Evolutionary conservation across 1,140 invertebrate genomes (phyloP), one percentile per base, ranked within the genome.

Genomic region (Brachionus asplanchnoidis): DNA sequence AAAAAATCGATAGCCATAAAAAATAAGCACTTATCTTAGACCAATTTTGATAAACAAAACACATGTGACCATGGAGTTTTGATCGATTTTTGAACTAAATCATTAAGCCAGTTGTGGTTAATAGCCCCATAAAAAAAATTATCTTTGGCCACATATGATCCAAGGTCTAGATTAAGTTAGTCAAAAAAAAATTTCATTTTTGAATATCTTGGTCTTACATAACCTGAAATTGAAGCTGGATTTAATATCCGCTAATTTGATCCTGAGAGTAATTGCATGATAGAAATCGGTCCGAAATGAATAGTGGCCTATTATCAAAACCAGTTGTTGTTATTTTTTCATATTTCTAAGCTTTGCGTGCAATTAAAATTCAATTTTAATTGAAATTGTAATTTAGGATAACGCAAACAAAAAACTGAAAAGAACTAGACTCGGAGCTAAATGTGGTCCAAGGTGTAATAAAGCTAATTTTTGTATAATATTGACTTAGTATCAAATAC

Each of bases 21-120:
- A 68, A 68, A 32, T 68, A 40, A 68, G 40, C 68, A 73, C 68
- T 73, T 73, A 73, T 73, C 68, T 73, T 73, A 42, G 17, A 17
- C 28, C 28, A 68, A 68, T 68, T 32, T 68, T 32, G 23, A 66
- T 23, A 66, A 17, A 66, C 12, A 68, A 68, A 36, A 42, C 68
- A 73, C 68, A 73, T 73, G 68, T 73, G 68, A 46, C 68, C 68
- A 73, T 73, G 68, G 68, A 42, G 17, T 73, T 73, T 73, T 73
- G 32, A 73, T 73, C 40, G 68, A 73, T 73, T 73, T 73, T 73
- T 20, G n/a, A 42, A 12, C 14, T 14, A 68, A 68, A 68, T 32
- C 26, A 73, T 40, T n/a, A 42, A 73, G n/a, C 32, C n/a, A 42
- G 32, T 73, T 68, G 32, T 42, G 17, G 17, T 40, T 73, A 9